Base-by-base conservation (phyloP, 2,797 vertebrate genomes). In the Scomberomorus guttatus region DNA sequence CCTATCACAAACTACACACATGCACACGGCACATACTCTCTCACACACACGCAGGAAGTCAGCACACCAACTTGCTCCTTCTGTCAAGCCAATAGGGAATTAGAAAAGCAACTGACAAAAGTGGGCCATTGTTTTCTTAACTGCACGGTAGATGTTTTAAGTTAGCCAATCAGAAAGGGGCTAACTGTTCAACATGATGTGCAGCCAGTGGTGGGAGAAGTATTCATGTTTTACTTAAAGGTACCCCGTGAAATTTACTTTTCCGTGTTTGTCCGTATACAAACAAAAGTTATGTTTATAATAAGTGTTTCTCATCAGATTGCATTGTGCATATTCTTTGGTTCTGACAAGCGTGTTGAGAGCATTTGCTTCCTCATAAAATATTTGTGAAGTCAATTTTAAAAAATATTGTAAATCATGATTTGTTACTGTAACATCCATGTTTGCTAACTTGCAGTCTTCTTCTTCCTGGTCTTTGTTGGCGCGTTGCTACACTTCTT, bases 91-190 rank as follows among this genome's bases (percentile, higher is more conserved):
- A 75, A 59, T 24, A 27, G 75, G 42, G 72, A 87, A 69, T 75
- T 75, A 75, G 15, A 71, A 62, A 34, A 87, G 71, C 73, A 79
- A 67, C 70, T 76, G 78, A 89, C 66, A 82, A 82, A 87, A 87
- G 67, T 63, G 73, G 55, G 51, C 61, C 22, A 57, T 72, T 82
- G 77, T 85, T 91, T 85, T 73, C 66, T 65, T 60, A 76, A 74
- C 78, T 81, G 61, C 60, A 44, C 48, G 46, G 37, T 72, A 44
- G 34, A 67, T 29, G 46, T 82, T 63, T 86, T 22, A 63, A 67
- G 50, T 59, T 27, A 65, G 72, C 58, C 22, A 57, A 17, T 22
- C 72, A 29, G 37, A 65, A 44, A 72, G 29, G 29, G 71, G 46
- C 42, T 22, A 73, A 64, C 34, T 44, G 67, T 56, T 70, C 25